Base-by-base conservation (phyloP, 2,888 invertebrate species). In the Volucella inflata region DNA sequence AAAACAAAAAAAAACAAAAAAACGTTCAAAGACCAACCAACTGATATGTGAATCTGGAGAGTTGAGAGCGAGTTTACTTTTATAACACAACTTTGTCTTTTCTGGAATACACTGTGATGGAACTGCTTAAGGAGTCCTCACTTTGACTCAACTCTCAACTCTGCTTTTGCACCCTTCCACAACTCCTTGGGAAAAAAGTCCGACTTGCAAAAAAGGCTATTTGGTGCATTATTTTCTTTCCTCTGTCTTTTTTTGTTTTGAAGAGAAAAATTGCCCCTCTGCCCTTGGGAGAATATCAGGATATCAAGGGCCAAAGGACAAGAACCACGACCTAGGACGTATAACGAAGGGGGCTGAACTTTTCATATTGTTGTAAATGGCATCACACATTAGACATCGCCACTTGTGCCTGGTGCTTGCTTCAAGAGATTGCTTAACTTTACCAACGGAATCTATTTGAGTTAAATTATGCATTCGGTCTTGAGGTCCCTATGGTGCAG, bases 281-380 rank as follows among this genome's bases (percentile, higher is more conserved):
- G 21, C 68, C 55, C 44, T 50, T n/a, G 65, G 50, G 57, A 16
- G 48, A n/a, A 30, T 2, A 3, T 30, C 50, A 62, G 62, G 71
- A 50, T 36, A 30, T 30, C 30, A 30, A 3, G 6, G 30, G 30
- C 30, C 30, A 6, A 6, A 30, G 30, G 6, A 30, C 2, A 30
- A 30, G 30, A 1, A 30, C 30, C 30, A 30, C 30, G 30, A 30
- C 30, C 30, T 30, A 30, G 30, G 30, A 30, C 30, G 30, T 30
- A 30, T 30, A 30, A 6, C 30, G 4, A 30, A 30, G 6, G 30
- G 30, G 30, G 30, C 30, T 30, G 14, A 85, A 85, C 62, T 85
- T 87, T 87, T 70, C 77, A 82, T 87, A 82, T 82, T 82, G 87
- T 82, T 87, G 87, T 82, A 87, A 82, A 87, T 78, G 82, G 77